Evolutionary conservation across 2,113 vertebrate genomes (phyloP), one percentile per base, ranked within the genome.

Genomic region (Silurus meridionalis): DNA sequence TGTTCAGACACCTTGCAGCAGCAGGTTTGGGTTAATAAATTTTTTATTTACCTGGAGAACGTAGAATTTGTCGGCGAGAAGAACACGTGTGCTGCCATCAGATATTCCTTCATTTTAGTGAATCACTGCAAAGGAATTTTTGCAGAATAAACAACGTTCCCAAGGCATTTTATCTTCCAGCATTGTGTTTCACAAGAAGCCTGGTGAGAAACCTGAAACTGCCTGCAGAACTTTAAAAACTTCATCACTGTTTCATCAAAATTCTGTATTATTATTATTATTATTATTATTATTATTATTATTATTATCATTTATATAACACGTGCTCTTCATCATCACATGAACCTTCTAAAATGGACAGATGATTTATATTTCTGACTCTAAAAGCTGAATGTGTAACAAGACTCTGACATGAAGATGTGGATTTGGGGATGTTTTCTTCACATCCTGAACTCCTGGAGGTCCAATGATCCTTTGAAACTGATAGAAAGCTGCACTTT

Each of bases 41-140:
- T 69, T 71, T 75, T 75, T 63, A 50, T 48, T 67, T 63, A 37
- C 61, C 55, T 55, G 37, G 19, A 78, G 52, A n/a, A 53, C 67
- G 80, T 82, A 37, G 63, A 87, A 2, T 81, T 85, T 87, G 25
- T 58, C 52, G 10, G 60, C 23, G 78, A 82, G 57, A 82, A 21
- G 55, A 78, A 66, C 57, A 74, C 77, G 50, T 67, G 80, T 57
- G 82, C 84, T 58, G 79, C 67, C 85, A 83, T 48, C 85, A 79
- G 72, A 77, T 81, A 78, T 83, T 80, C 25, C 63, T 72, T 78
- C 79, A 64, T 50, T 52, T 84, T 84, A 75, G 63, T 88, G 89
- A 89, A 87, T 89, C 89, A 90, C 82, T 86, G 61, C 78, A 23
- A 64, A 85, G 86, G 86, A 88, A 90, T 90, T 85, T 83, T 80